These are phyloP conservation scores for Catostomus latipinnis DNA, from an alignment of 2,797 vertebrate species.

Conservation along the genomic window DNA sequence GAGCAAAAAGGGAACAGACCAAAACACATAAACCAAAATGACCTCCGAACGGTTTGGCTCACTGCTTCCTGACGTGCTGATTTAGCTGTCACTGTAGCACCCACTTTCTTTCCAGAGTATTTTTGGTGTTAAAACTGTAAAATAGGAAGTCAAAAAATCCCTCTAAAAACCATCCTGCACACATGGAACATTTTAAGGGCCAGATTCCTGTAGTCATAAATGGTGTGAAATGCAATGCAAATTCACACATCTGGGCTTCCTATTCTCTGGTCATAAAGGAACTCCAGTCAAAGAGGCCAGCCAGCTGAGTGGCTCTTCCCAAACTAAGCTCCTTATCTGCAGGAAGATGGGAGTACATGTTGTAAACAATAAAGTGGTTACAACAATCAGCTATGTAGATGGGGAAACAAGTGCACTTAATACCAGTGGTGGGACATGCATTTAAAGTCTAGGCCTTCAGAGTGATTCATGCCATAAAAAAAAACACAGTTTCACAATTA, in stretches of 20 bases:
- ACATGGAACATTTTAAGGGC: conserved; percentile 24
- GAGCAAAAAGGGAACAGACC: conserved; percentile 6
- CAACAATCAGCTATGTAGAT: conserved; percentile 33
- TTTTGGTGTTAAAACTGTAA: conserved; percentile 63
- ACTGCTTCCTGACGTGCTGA: conserved; percentile 18
- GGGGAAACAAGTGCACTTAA: conserved; percentile 18
- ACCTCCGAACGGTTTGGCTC: conserved; percentile 14
- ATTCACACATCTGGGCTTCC: conserved; percentile 65
- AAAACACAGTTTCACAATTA: too few relatives aligned
- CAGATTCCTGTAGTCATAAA: conserved; percentile 33
- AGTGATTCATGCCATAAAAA: too few relatives aligned
- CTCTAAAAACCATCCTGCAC: conserved; percentile 52
- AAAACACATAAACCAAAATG: conserved; percentile 10
- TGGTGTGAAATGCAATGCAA: conserved; percentile 33
- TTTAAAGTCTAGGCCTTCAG: too few relatives aligned
- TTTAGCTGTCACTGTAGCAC: neutral
- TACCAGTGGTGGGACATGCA: neutral
- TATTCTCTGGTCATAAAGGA: conserved; percentile 45
- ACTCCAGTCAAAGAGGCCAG: conserved; percentile 11
- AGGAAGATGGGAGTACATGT: conserved; percentile 46
- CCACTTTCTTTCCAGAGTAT: conserved; percentile 64
- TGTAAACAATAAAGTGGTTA: conserved; percentile 48
- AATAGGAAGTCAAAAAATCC: conserved; percentile 66
- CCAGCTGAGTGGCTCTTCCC: conserved; percentile 22
- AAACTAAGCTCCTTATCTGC: conserved; percentile 55